Base-by-base conservation (phyloP, 1,140 invertebrate genomes). In the Lerema accius region DNA sequence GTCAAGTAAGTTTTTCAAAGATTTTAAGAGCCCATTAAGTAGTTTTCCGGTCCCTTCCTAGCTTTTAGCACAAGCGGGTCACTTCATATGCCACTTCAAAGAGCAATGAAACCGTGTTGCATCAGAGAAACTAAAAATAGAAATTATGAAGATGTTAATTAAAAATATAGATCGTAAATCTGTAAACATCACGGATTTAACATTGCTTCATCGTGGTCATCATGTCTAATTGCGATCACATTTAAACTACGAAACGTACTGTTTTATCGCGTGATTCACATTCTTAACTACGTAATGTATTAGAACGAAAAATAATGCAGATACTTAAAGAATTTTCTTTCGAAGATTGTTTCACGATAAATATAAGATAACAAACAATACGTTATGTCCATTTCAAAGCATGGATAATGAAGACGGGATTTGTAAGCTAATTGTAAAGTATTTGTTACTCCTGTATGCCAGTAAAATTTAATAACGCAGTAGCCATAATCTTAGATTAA, bases 161-260 rank as follows among this genome's bases (percentile, higher is more conserved):
- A n/a, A 46, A 23, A 46, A 46, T 23, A 46, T 32, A 49, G 23
- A 49, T 11, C 48, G 9, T 50, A 35, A 50, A 50, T 50, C 13
- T 10, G 0, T 26, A 16, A 50, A 50, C 2, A 50, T 35, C 10
- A 35, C 14, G 32, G 28, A 16, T 32, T 32, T 32, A 32, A 32
- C 28, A 15, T 43, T 13, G 26, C 15, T 35, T 35, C 14, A 50
- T 50, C 26, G 14, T 15, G 26, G 15, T 35, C 14, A 50, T 50
- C 26, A 16, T 15, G 26, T 49, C 13, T 49, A 49, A 49, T 35
- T 49, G 26, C 46, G 32, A 16, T 50, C 14, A 50, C 28, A 32
- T 32, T 32, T 32, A 32, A 32, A 32, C 28, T 32, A 23, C 5
- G 19, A 9, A n/a, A 28, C 14, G 26, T 28, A 49, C 14, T 26